These are phyloP conservation scores for Rhyacophila evoluta DNA, from an alignment of 2,888 invertebrate species.

Conservation along the genomic window DNA sequence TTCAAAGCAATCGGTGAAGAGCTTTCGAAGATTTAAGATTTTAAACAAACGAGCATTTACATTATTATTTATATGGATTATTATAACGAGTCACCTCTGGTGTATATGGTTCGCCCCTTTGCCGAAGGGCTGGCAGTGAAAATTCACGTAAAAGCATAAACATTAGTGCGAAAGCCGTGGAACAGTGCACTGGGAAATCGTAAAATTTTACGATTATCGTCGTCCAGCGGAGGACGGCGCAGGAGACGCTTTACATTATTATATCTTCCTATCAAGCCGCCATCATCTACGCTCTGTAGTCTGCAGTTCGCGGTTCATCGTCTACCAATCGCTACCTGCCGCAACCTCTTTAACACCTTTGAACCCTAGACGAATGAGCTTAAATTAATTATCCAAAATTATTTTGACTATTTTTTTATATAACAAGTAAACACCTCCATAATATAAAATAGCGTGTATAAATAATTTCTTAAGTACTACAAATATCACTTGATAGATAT, in stretches of 20 bases:
- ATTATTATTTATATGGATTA: too few relatives aligned
- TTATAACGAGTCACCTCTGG: background rate
- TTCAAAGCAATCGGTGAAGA: too few relatives aligned
- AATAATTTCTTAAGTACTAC: too few relatives aligned
- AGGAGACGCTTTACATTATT: background rate
- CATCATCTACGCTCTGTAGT: background rate
- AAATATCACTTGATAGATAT: too few relatives aligned
- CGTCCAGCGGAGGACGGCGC: background rate
- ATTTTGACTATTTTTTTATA: too few relatives aligned
- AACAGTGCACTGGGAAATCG: constrained; percentile 39
- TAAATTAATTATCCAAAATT: too few relatives aligned
- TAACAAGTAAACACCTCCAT: too few relatives aligned
- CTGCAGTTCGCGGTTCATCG: background rate
- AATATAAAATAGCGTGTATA: too few relatives aligned
- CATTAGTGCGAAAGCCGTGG: constrained; percentile 26
- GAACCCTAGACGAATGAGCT: background rate
- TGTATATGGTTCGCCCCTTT: background rate
- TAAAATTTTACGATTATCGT: constrained; percentile 53
- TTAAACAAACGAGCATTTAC: too few relatives aligned
- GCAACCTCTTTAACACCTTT: background rate
- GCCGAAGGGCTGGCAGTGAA: constrained; percentile 29
- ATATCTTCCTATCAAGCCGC: constrained; percentile 17
- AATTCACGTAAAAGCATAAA: constrained; percentile 48
- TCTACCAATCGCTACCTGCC: constrained; percentile 2
- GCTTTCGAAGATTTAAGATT: too few relatives aligned